Conservation (phyloP, 2,113 vertebrate species). For the Catagonus wagneri region DNA sequence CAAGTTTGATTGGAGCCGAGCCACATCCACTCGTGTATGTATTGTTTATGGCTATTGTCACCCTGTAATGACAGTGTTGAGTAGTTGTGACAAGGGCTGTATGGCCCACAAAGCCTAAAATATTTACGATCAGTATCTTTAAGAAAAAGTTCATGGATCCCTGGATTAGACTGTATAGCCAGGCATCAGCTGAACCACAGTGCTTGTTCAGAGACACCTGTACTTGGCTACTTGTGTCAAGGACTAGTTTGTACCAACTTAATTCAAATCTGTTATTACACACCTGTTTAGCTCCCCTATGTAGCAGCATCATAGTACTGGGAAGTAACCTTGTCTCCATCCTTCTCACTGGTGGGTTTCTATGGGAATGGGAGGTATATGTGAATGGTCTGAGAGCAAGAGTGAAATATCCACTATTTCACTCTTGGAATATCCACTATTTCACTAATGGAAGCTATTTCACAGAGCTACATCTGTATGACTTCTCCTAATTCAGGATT, state of each 20-base stretch:
- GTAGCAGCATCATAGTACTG: background rate
- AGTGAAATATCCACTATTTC: background rate
- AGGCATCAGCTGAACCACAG: background rate
- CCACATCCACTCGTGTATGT: background rate
- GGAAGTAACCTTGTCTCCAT: background rate
- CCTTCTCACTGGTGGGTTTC: background rate
- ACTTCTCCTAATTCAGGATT: conserved; percentile 9
- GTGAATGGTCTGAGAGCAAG: background rate
- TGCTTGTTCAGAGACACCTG: background rate
- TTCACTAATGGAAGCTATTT: conserved; percentile 24
- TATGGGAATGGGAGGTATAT: background rate
- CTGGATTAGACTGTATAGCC: background rate
- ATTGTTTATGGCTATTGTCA: background rate
- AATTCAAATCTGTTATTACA: background rate
- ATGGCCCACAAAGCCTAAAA: background rate
- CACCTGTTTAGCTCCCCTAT: background rate
- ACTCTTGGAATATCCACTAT: background rate
- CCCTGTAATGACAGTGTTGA: background rate
- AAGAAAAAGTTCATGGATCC: background rate
- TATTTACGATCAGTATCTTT: background rate
- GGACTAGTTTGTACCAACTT: background rate
- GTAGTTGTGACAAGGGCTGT: background rate
- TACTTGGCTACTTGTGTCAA: background rate
- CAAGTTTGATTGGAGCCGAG: background rate
- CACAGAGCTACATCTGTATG: background rate